Percentiles rank a stretch among this genome's conserved stretches.
These are phyloP conservation scores for Ptyas mucosa DNA, from an alignment of 2,113 vertebrate genomes.

Conservation along the genomic window DNA sequence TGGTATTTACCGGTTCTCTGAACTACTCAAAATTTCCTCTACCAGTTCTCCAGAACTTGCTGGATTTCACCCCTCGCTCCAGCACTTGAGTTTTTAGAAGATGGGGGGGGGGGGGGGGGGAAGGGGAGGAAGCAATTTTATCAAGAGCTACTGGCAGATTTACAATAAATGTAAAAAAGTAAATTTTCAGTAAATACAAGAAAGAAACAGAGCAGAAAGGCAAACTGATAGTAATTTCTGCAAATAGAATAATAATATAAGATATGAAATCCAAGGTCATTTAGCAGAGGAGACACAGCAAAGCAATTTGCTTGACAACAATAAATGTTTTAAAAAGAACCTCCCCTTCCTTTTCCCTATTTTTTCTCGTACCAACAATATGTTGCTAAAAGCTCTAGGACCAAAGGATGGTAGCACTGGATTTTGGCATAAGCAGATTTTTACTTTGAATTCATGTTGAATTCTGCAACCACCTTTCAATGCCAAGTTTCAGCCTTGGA, in stretches of 20 bases:
- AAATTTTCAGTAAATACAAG: background rate
- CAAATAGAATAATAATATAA: background rate
- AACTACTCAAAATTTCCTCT: no score
- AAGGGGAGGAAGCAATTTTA: background rate
- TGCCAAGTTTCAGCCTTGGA: background rate
- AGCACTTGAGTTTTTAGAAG: background rate
- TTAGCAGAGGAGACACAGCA: background rate
- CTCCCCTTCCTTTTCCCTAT: background rate
- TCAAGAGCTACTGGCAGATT: background rate
- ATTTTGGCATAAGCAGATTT: background rate
- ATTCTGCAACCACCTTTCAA: background rate
- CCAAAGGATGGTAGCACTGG: background rate
- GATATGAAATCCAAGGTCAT: slow-evolving; percentile 1
- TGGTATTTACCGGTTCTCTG: no score
- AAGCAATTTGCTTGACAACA: background rate
- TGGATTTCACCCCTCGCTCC: no score
- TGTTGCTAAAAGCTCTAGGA: background rate
- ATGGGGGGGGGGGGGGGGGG: background rate
- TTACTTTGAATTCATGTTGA: background rate
- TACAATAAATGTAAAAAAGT: background rate
- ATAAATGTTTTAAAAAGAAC: background rate
- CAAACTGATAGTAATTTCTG: background rate
- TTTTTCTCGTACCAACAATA: background rate
- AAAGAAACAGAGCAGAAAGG: background rate
- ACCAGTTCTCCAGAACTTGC: no score